phyloP scores from a whole-genome alignment of 2,797 vertebrate species.

The Neostethus bicornis region DNA sequence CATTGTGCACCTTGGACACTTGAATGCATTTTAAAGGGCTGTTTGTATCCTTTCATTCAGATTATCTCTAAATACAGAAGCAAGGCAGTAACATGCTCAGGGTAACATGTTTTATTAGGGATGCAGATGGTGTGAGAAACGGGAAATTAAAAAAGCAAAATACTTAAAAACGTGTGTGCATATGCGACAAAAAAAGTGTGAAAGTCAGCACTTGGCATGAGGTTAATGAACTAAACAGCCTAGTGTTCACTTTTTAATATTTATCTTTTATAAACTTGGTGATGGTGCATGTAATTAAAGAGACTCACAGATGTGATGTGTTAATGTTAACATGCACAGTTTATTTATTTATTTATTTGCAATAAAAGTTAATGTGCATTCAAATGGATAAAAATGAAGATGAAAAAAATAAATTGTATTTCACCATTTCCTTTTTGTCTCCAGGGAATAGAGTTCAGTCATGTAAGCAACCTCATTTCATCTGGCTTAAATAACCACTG shows the following conservation, averaged over 20 bases:
- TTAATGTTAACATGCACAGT: conserved; percentile 7
- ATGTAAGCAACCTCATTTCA: conserved; percentile 49
- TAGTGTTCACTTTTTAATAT: conserved; percentile 6
- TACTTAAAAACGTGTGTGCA: conserved; percentile 20
- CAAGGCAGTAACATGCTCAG: conserved; percentile 19
- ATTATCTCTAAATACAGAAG: conserved; percentile 1
- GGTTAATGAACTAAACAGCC: conserved; percentile 8
- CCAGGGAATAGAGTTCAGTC: conserved; percentile 54
- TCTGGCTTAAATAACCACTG: conserved; percentile 51
- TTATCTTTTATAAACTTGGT: neutral
- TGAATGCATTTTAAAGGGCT: neutral
- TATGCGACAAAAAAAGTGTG: conserved; percentile 12
- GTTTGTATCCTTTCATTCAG: conserved; percentile 1
- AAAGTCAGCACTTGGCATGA: conserved; percentile 11
- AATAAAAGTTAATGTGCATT: conserved; percentile 7
- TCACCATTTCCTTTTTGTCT: conserved; percentile 58
- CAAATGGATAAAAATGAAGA: neutral
- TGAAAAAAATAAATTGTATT: conserved; percentile 30
- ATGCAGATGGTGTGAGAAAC: conserved; percentile 22
- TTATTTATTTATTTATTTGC: neutral
- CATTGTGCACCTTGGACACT: conserved; percentile 2
- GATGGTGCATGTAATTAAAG: neutral
- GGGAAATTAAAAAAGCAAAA: conserved; percentile 21
- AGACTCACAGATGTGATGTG: too few relatives aligned
- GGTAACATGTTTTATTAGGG: conserved; percentile 30